Percentiles rank a stretch among this genome's conserved stretches.
These are phyloP conservation scores for Gallirallus australis DNA, from an alignment of 2,797 vertebrate species.

Conservation along the genomic window DNA sequence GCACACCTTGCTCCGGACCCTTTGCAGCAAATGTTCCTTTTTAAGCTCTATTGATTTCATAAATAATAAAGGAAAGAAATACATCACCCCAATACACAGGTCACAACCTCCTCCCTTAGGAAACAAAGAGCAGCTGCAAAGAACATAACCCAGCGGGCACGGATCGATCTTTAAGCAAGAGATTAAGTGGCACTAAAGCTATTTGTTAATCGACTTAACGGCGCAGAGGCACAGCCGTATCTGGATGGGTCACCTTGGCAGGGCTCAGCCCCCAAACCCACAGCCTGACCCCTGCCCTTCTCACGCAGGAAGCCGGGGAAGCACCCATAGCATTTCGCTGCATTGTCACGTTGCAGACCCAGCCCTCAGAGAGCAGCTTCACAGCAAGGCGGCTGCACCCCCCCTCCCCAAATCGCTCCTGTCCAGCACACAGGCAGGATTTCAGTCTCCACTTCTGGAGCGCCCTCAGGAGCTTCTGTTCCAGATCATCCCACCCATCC, in stretches of 20 bases:
- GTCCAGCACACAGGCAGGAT: accelerated
- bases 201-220: slow-evolving; percentile 6
- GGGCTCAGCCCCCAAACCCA: not conserved
- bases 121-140: slow-evolving; percentile 22
- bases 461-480: not conserved
- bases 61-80: slow-evolving; percentile 57
- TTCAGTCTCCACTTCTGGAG: not conserved
- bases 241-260: not conserved
- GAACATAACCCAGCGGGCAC: not conserved
- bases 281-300: not conserved
- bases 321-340: not conserved
- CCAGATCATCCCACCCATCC: not conserved
- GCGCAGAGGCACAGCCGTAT: not conserved
- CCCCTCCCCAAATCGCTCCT: not conserved
- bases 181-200: not conserved
- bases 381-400: not conserved
- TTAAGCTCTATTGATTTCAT: slow-evolving; percentile 47
- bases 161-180: slow-evolving; percentile 16
- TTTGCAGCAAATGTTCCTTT: not conserved
- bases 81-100: not conserved
- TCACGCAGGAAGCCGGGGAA: not conserved
- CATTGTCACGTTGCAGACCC: not conserved
- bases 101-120: slow-evolving; percentile 9
- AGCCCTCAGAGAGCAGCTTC: not conserved
- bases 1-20: slow-evolving; percentile 1